Evolutionary conservation across 2,888 invertebrate genomes (phyloP), one percentile per base, ranked within the genome.

Genomic region (Chalcosyrphus nemorum): DNA sequence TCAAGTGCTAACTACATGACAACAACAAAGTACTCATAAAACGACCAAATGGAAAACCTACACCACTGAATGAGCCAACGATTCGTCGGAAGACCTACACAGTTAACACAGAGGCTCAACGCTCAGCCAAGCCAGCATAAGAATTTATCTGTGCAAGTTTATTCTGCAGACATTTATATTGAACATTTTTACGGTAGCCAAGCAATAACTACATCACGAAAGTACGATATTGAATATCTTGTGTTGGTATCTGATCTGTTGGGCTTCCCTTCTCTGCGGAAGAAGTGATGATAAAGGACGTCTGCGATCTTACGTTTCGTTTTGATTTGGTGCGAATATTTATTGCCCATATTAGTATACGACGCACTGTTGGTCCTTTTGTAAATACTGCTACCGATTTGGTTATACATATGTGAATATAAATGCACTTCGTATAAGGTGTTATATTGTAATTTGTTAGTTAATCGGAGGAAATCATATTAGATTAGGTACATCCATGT

Each of bases 1-100:
- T 89, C 87, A 90, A 90, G 91, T 91, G 91, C 90, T 91, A 91
- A 91, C 91, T 91, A 90, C 91, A 91, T 91, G 91, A 91, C 91
- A 91, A 91, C 91, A 91, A 91, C 91, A 91, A 91, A 91, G 90
- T 90, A 88, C 88, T 87, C 88, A 87, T 87, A 88, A 81, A 80
- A 85, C 76, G 54, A 65, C 68, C 38, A 74, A 56, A 50, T 56
- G 75, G 35, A 76, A 74, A 54, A 50, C 50, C 76, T 71, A 38
- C 77, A 77, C 82, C 56, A 3, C 85, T 86, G 87, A 88, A 88
- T 88, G 87, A 87, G 86, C 87, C 86, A 88, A 86, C 88, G 86
- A 86, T 88, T 87, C 86, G 86, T 59, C 17, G 17, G 27, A 52
- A 59, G 74, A 81, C 29, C 29, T 35, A 32, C 59, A 32, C 38